These are phyloP conservation scores for Corynorhinus townsendii DNA, from an alignment of 2,113 vertebrate genomes.

Conservation along the genomic window DNA sequence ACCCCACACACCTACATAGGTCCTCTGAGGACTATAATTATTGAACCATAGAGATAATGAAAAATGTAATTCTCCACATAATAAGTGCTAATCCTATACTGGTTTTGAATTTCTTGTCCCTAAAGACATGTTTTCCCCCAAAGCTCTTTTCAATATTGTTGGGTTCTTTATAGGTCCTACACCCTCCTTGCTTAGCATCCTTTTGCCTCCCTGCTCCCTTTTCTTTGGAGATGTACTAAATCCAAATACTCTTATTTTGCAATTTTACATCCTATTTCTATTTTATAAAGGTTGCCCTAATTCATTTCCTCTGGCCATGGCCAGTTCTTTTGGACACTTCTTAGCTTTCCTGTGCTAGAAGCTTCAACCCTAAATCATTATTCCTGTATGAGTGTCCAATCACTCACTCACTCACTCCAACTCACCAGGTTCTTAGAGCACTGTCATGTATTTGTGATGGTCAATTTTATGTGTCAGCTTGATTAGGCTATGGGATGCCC, in stretches of 20 bases:
- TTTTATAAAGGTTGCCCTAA: background rate
- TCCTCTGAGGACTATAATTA: background rate
- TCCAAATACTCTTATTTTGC: background rate
- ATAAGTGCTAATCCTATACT: no score
- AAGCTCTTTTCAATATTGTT: background rate
- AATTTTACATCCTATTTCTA: background rate
- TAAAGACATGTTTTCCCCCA: background rate
- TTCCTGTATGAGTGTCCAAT: fast-evolving
- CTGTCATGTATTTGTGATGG: background rate
- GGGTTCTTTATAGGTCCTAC: background rate
- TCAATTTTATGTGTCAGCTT: background rate
- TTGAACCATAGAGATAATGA: background rate
- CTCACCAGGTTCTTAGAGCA: background rate
- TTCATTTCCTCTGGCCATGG: background rate
- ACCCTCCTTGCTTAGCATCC: background rate
- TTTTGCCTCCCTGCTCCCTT: background rate
- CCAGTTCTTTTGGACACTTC: background rate
- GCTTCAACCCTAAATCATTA: background rate
- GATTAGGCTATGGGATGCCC: background rate
- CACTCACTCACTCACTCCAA: background rate
- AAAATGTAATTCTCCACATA: background rate
- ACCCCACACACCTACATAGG: background rate
- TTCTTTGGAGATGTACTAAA: background rate
- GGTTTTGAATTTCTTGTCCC: background rate
- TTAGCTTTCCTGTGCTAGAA: background rate